A percentile compares a stretch with the other conserved stretches of the same genome.
These are phyloP conservation scores for Borostomias antarcticus DNA, from an alignment of 2,797 vertebrate genomes.

Conservation along the genomic window DNA sequence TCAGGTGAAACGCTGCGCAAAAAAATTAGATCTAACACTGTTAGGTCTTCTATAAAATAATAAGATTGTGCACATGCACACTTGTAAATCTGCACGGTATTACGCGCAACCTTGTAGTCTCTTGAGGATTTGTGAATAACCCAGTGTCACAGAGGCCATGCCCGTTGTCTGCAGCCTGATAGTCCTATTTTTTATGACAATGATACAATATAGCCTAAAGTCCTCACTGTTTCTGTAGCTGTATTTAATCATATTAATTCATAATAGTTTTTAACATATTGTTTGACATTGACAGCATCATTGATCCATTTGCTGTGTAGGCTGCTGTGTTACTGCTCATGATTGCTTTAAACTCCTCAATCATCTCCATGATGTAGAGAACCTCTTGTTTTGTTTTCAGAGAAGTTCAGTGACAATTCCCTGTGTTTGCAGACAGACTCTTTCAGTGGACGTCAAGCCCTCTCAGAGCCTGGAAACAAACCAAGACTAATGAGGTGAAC, in stretches of 20 bases:
- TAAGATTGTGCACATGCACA: no score
- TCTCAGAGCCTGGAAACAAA: constrained; percentile 32
- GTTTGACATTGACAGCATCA: background rate
- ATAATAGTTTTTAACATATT: background rate
- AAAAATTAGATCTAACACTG: no score
- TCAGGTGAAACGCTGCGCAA: background rate
- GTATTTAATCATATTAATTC: background rate
- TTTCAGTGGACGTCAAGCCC: constrained; percentile 16
- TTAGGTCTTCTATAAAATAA: no score
- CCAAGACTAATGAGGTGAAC: constrained; percentile 35
- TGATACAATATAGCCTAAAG: no score
- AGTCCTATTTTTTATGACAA: no score
- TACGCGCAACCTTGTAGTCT: no score
- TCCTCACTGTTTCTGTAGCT: no score
- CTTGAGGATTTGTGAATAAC: no score
- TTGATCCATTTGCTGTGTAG: background rate
- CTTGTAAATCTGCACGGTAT: no score
- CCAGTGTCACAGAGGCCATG: no score
- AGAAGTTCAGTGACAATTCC: constrained; percentile 9
- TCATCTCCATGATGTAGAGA: background rate
- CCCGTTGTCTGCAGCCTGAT: no score
- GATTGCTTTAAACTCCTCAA: background rate
- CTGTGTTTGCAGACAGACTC: constrained; percentile 3
- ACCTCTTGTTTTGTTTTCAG: background rate
- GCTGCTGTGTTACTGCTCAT: background rate